Conservation (phyloP, 1,140 invertebrate species). For the Drosophila simulans region DNA sequence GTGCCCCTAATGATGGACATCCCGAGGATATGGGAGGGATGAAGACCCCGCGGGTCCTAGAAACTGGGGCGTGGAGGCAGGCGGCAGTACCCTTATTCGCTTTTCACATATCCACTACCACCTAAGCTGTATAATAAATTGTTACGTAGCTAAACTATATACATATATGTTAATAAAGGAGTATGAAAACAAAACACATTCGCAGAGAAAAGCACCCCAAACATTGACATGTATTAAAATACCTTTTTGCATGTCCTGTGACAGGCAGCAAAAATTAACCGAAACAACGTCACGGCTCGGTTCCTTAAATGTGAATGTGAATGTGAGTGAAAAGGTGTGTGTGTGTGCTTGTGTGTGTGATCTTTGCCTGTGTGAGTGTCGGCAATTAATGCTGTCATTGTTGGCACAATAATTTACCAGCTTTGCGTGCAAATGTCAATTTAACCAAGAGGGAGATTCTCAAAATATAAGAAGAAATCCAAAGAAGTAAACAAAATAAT, state of each 20-base stretch:
- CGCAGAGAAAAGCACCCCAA: background rate
- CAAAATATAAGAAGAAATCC: too few species aligned
- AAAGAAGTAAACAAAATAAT: background rate
- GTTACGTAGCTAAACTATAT: too few species aligned
- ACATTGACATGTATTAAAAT: constrained; percentile 48
- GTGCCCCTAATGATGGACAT: too few species aligned
- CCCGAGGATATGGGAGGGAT: too few species aligned
- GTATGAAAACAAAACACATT: background rate
- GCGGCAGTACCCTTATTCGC: too few species aligned
- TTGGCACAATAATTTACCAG: constrained; percentile 20
- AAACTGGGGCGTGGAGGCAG: too few species aligned
- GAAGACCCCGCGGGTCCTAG: too few species aligned
- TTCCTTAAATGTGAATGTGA: constrained; percentile 25
- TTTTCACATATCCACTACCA: too few species aligned
- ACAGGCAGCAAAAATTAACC: constrained; percentile 37
- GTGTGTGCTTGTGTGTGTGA: background rate
- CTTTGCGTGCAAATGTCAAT: constrained; percentile 10
- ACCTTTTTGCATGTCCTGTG: constrained; percentile 42
- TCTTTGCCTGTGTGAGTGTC: constrained; percentile 12
- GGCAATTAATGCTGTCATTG: constrained; percentile 45
- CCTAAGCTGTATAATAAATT: too few species aligned
- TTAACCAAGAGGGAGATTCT: background rate
- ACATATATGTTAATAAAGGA: too few species aligned
- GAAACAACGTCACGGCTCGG: background rate
- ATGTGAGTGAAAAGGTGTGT: constrained; percentile 17